Percentiles rank a stretch among this genome's conserved stretches.
Conservation (phyloP, 1,140 invertebrate genomes). For the Cylas formicarius region DNA sequence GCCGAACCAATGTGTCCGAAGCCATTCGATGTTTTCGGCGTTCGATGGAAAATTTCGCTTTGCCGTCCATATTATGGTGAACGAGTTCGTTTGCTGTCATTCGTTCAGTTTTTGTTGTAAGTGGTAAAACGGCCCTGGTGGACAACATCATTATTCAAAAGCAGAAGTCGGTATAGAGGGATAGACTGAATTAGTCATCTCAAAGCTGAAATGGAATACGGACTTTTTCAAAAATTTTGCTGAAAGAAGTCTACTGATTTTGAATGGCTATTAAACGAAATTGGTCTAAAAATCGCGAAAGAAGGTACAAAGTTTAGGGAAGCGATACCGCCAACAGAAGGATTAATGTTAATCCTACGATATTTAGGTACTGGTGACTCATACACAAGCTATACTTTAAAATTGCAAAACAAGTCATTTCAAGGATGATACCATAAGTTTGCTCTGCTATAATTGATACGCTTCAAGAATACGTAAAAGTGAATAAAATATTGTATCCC, state of each 20-base stretch:
- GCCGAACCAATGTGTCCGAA: no score
- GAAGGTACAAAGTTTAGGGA: constrained; percentile 12
- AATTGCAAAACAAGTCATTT: no score
- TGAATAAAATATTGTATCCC: not conserved
- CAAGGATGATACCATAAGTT: constrained; percentile 16
- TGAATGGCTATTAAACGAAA: constrained; percentile 9
- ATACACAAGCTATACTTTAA: constrained; percentile 16
- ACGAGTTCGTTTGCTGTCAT: no score
- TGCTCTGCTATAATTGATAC: constrained; percentile 9
- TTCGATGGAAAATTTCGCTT: no score
- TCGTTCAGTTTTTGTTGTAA: no score
- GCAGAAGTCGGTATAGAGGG: constrained; percentile 13
- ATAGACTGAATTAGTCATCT: constrained; percentile 12
- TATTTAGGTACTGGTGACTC: constrained; percentile 17
- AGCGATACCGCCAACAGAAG: constrained; percentile 4
- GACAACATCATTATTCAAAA: constrained; percentile 15
- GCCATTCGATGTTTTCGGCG: no score
- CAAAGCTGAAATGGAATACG: constrained; percentile 9
- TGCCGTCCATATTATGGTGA: no score
- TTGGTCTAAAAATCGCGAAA: constrained; percentile 10
- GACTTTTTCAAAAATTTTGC: constrained; percentile 14
- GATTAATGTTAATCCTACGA: constrained; percentile 14
- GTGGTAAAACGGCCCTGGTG: no score
- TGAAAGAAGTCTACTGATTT: no score
- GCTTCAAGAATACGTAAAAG: constrained; percentile 5